Evolutionary conservation across 1,140 invertebrate species (phyloP), one percentile per base, ranked within the genome.

Genomic region (Rhyacophila brunnea): DNA sequence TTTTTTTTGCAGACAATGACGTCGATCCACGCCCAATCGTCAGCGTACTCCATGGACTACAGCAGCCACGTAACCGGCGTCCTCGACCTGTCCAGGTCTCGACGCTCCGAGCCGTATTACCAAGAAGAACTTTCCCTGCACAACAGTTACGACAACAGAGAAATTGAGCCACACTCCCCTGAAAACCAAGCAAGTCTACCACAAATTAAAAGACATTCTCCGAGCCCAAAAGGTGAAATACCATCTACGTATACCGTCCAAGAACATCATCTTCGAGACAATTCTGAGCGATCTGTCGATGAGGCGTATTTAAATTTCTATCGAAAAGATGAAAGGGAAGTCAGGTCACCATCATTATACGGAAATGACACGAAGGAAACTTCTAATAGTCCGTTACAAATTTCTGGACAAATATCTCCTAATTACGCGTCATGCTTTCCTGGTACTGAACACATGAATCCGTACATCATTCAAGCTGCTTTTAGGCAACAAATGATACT

Each of bases 21-120:
- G 4, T 40, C 38, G 11, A 28, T 28, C 23, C 23, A 28, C 23
- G 23, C 23, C 9, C 23, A 28, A 28, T 28, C 23, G 9, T 28
- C 23, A 28, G 23, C 23, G 9, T 28, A 28, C 23, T 17, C 52
- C 19, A 11, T 64, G 23, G 64, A 65, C 47, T 62, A 46, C 45
- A 42, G 54, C 7, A 44, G 18, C 5, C 54, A 50, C 15, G 32
- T 7, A 9, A 2, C 43, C 2, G 50, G 70, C 49, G 73, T 69
- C 6, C 53, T 75, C 45, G 74, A 75, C 66, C 61, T 75, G 19
- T 75, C 74, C 5, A 65, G 67, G 11, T 45, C 43, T 17, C 70
- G 68, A 50, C 71, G 72, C 34, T 13, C 14, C 9, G 42, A 34
- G 23, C 17, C 14, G 6, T 36, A n/a, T 18, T 46, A 35, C 6